phyloP scores from a whole-genome alignment of 2,797 vertebrate species.

The Ctenopoma kingsleyae region DNA sequence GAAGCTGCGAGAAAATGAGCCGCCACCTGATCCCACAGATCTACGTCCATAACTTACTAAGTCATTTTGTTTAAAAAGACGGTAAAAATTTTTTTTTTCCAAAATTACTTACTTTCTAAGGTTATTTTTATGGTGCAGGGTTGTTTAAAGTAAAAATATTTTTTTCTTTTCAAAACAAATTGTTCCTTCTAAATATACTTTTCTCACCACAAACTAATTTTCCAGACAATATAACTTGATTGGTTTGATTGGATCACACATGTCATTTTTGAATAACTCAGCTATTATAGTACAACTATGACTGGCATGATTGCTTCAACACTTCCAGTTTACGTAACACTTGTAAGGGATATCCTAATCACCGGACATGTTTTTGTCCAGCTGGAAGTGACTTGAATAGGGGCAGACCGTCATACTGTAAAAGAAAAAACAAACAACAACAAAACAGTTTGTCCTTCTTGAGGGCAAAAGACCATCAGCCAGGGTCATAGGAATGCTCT shows the following conservation, averaged over 20 bases:
- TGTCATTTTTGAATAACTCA: background rate
- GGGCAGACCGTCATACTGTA: constrained; percentile 18
- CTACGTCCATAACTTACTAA: too few relatives aligned
- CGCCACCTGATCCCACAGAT: too few relatives aligned
- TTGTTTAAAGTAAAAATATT: too few relatives aligned
- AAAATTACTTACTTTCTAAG: too few relatives aligned
- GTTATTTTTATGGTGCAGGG: too few relatives aligned
- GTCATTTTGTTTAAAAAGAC: too few relatives aligned
- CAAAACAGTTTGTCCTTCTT: constrained; percentile 26
- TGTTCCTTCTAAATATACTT: background rate
- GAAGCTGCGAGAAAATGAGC: too few relatives aligned
- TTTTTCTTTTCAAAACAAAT: too few relatives aligned
- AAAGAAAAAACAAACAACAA: constrained; percentile 40
- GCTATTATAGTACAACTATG: background rate
- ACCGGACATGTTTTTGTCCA: constrained; percentile 42
- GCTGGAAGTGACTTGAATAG: constrained; percentile 38
- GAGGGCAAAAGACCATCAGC: constrained; percentile 52
- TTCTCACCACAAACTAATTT: background rate
- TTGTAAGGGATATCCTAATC: constrained; percentile 8
- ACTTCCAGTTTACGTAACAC: background rate
- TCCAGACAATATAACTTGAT: background rate
- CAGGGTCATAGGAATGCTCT: constrained; percentile 56
- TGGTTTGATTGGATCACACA: background rate
- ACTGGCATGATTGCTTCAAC: background rate
- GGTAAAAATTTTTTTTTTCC: too few relatives aligned